These are phyloP conservation scores for Phymastichus coffea DNA, from an alignment of 1,140 invertebrate genomes.

Conservation along the genomic window DNA sequence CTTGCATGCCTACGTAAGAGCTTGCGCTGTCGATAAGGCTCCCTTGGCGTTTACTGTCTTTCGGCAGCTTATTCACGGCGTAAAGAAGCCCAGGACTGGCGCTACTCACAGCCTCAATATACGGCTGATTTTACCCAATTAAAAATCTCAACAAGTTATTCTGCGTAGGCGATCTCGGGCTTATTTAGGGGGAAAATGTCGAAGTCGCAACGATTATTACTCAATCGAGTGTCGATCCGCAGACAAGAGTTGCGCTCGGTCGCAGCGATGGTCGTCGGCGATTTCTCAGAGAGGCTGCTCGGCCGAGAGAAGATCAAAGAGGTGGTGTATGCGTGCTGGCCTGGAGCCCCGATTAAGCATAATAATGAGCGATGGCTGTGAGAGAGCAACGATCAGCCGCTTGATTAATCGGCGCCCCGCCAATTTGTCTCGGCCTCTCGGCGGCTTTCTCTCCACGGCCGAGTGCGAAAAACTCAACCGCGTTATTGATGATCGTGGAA, in stretches of 20 bases:
- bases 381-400: constrained; percentile 30
- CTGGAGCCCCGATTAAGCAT: constrained; percentile 30
- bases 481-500: constrained; percentile 31
- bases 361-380: constrained; percentile 25
- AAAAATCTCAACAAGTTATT: no score
- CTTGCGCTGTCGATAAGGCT: no score
- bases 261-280: constrained; percentile 3
- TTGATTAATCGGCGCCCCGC: constrained; percentile 31
- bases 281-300: not conserved
- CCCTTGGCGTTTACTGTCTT: no score
- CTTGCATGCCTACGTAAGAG: not conserved
- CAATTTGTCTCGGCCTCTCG: constrained; percentile 28
- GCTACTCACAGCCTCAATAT: no score
- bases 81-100: no score
- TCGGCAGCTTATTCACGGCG: no score
- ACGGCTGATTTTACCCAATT: no score
- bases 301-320: not conserved
- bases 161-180: no score
- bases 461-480: constrained; percentile 22
- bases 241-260: not conserved
- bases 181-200: not conserved
- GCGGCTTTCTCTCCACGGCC: no score
- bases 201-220: not conserved
- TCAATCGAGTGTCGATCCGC: not conserved
- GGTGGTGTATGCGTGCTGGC: not conserved